Evolutionary conservation across 2,797 vertebrate genomes (phyloP).

Genomic region (Rhinatrema bivittatum): DNA sequence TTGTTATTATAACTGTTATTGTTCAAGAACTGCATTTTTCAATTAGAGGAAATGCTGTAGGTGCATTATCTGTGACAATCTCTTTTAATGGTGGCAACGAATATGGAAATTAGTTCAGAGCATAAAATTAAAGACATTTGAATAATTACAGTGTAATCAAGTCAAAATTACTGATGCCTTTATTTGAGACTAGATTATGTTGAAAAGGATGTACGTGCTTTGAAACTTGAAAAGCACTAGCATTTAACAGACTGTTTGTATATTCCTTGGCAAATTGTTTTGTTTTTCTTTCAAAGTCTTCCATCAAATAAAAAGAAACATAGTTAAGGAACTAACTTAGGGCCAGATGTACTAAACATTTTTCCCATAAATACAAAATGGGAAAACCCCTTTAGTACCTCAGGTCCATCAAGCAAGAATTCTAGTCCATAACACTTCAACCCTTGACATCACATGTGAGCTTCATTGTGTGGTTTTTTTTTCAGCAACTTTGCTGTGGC

Average conservation of each 20-base stretch:
- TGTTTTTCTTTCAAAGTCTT: constrained; percentile 5
- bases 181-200: constrained; percentile 46
- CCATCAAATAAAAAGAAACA: background rate
- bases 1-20: constrained; percentile 32
- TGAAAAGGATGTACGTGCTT: constrained; percentile 43
- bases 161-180: constrained; percentile 55
- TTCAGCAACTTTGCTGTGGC: too few relatives aligned
- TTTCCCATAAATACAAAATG: too few relatives aligned
- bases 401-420: too few relatives aligned
- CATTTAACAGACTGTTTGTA: constrained; percentile 29
- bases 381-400: too few relatives aligned
- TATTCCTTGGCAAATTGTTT: constrained; percentile 12
- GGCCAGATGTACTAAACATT: too few relatives aligned
- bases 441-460: too few relatives aligned
- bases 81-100: constrained; percentile 42
- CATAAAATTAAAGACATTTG: constrained; percentile 56
- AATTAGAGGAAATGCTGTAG: constrained; percentile 43
- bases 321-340: too few relatives aligned
- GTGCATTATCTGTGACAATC: constrained; percentile 44
- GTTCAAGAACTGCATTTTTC: constrained; percentile 43
- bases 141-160: constrained; percentile 66
- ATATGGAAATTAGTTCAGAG: constrained; percentile 50
- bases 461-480: too few relatives aligned
- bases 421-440: too few relatives aligned
- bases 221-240: constrained; percentile 39